Base-by-base conservation (phyloP, 2,888 invertebrate species). In the Ennomos quercinarius region DNA sequence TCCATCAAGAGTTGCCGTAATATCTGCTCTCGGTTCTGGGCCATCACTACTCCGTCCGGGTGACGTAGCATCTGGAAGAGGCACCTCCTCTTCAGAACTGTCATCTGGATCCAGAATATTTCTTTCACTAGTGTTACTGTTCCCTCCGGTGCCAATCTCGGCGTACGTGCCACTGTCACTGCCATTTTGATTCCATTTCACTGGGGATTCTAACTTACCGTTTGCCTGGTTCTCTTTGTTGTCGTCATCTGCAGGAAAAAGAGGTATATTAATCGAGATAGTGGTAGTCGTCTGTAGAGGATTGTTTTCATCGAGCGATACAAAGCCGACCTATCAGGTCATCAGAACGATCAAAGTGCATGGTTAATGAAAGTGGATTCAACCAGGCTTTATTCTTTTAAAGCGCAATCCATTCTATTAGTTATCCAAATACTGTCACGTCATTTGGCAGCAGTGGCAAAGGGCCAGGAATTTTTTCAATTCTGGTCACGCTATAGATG, bases 81-180 rank as follows among this genome's bases (percentile, higher is more conserved):
- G 86, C 45, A 93, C 87, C 64, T 93, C 93, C 63, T 93, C 93
- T 56, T 93, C 93, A 8, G 93, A 93, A 64, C 93, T 93, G 62
- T 93, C 93, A 9, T 87, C 92, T 8, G 93, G 91, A 52, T 93
- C 93, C 63, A 93, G 71, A 34, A 92, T 84, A 60, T 93, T 89
- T 61, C 91, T 82, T 61, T 93, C 93, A 54, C 91, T 91, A 4
- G 86, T 82, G 50, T 89, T 84, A 56, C 90, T 89, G 63, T 83
- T 89, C 2, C 83, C 87, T n/a, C 86, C 91, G 10, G 84, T 89
- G 6, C 92, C 91, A 12, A 93, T 93, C 73, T 93, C 93, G 10
- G 93, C 93, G 63, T 93, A 93, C 11, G 93, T 93, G 2, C 93
- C 92, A 63, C 93, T 93, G 65, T 93, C 93, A 49, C 93, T 91